Evolutionary conservation across 2,797 vertebrate species (phyloP), one percentile per base, ranked within the genome.

Genomic region (Myotis myotis): DNA sequence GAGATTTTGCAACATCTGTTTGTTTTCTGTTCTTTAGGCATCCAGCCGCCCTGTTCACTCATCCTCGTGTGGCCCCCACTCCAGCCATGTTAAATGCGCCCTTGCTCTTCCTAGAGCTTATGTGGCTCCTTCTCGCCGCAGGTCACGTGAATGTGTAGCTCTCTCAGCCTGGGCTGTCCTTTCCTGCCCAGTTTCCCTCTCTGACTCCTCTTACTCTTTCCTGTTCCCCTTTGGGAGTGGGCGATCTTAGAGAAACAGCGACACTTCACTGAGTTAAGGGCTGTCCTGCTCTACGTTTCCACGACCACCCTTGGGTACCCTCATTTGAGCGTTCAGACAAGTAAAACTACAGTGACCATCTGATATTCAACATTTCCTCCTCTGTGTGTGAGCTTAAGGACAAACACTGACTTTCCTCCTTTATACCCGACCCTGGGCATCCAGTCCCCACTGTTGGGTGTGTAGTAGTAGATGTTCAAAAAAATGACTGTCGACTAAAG

Each of bases 1-100:
- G 87, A 82, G 86, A 76, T 76, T n/a, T 95, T 86, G 74, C 70
- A 86, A 84, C 41, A 20, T 49, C 22, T 75, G 16, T 92, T 91
- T 89, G 12, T 93, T 80, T 91, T 71, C 51, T 20, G 6, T 82
- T 71, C 70, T 28, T 84, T 33, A 74, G 66, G 70, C 92, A 44
- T 33, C 72, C 47, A 28, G 30, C 6, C 13, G 60, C 33, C 28
- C 36, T 8, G 25, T 38, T 22, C 51, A 22, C 80, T 62, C 13
- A 47, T 47, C 60, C 70, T 66, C 47, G 2, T 84, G 79, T 87
- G 66, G 49, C 30, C 33, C 6, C 5, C 12, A 41, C 60, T 17
- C 6, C 33, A 72, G 83, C 71, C 44, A 20, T 8, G 22, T 71
- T 85, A 70, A 53, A 76, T 15, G 60, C 4, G 1, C 16, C 4